Evolutionary conservation across 2,797 vertebrate genomes (phyloP).

Genomic region (Acanthurus tractus): DNA sequence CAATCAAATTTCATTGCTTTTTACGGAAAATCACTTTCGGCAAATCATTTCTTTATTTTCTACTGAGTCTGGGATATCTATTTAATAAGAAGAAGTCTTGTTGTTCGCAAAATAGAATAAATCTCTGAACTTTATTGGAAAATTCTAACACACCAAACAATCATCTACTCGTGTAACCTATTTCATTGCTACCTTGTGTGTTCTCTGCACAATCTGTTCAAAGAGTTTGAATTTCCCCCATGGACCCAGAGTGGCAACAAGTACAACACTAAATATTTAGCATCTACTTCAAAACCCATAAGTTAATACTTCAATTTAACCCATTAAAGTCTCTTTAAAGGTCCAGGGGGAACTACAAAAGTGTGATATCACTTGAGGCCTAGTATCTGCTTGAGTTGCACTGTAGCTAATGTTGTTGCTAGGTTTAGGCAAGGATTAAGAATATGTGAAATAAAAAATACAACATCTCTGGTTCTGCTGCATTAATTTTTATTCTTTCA

Average conservation of each 20-base stretch:
- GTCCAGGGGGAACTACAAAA: background rate
- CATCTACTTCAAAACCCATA: background rate
- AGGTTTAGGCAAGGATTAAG: background rate
- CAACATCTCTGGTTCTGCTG: background rate
- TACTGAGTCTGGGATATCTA: slow-evolving; percentile 30
- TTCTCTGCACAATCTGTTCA: background rate
- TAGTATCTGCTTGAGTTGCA: background rate
- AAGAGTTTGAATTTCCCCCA: background rate
- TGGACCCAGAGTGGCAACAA: background rate
- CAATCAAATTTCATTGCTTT: slow-evolving; percentile 61
- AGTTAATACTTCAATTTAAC: background rate
- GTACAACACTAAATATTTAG: background rate
- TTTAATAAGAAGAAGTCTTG: slow-evolving; percentile 36
- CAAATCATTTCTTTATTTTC: slow-evolving; percentile 55
- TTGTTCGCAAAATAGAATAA: slow-evolving; percentile 35
- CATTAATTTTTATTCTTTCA: background rate
- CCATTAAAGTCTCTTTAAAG: background rate
- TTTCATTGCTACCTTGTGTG: slow-evolving; percentile 6
- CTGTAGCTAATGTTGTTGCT: background rate
- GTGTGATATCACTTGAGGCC: background rate
- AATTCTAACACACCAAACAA: slow-evolving; percentile 11
- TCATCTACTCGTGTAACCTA: slow-evolving; percentile 9
- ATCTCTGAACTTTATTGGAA: slow-evolving; percentile 22
- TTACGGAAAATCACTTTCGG: slow-evolving; percentile 60
- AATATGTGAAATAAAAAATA: background rate